phyloP scores from a whole-genome alignment of 2,888 invertebrate genomes.

The Phragmatobia fuliginosa region DNA sequence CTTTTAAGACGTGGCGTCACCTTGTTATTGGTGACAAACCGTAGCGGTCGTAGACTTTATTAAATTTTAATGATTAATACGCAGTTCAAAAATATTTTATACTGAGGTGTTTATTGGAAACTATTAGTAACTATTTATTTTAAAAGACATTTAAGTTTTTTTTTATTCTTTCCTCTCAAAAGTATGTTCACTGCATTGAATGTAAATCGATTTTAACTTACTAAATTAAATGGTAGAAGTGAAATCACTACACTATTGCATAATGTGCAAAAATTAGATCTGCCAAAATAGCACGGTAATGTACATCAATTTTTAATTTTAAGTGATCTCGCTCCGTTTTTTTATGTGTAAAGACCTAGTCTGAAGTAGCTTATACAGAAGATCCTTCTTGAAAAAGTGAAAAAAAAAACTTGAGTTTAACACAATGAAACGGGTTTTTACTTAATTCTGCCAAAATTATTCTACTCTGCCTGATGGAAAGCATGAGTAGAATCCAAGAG shows the following conservation, averaged over 20 bases:
- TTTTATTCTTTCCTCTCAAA: not conserved
- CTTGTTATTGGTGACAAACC: constrained; percentile 20
- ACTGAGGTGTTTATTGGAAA: no score
- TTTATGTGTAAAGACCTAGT: no score
- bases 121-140: no score
- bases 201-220: not conserved
- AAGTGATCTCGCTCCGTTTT: not conserved
- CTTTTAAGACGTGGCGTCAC: constrained; percentile 41
- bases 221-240: not conserved
- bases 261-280: not conserved
- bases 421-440: no score
- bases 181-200: not conserved
- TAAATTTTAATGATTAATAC: not conserved
- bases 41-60: constrained; percentile 6
- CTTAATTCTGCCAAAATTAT: no score
- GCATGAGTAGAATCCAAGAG: no score
- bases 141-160: not conserved
- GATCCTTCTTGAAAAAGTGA: no score
- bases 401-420: no score
- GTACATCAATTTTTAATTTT: not conserved
- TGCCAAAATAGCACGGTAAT: no score
- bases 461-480: no score
- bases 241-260: not conserved
- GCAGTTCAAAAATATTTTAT: not conserved
- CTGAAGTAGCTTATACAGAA: no score